Base-by-base conservation (phyloP, 2,113 vertebrate genomes). In the Platycercus adscitus region DNA sequence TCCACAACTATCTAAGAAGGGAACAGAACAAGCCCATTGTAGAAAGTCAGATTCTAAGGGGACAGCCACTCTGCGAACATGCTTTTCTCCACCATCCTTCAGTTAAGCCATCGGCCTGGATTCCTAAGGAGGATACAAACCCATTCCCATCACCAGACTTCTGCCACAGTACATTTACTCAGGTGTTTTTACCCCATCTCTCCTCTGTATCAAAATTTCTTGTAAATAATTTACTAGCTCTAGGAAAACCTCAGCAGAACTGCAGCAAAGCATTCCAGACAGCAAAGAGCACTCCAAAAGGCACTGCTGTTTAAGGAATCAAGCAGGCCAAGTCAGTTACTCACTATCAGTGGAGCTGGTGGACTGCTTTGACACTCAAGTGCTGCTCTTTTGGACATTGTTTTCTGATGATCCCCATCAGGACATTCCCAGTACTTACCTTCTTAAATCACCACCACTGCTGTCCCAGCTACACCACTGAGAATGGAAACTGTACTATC, bases 1-100 rank as follows among this genome's bases (percentile, higher is more conserved):
- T 98, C 98, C 69, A 98, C 95, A 0, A 97, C 86, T 14, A 98
- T 98, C 98, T 99, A 68, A 13, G 69, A 10, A 64, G 14, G 46
- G 46, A 94, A 82, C 17, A 86, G 75, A 52, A 89, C 10, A 73
- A 66, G 26, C 3, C 6, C 7, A 1, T 3, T 26, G 47, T 50
- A 33, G 58, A 21, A 26, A 23, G 28, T 15, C 18, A 13, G 35
- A 33, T 50, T 72, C 66, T 63, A 71, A 49, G 19, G 9, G 12
- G 18, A 41, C 61, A 83, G 53, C 37, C 50, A 4, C 33, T 5
- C 70, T 2, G 13, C 35, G 41, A 65, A 83, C 13, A 11, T 0
- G 4, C 6, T n/a, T 68, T 52, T 33, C 64, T 81, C 44, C 50
- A 7, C 25, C 60, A 11, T 11, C 23, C 83, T 60, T 35, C 52